These are phyloP conservation scores for Chrysotoxum bicinctum DNA, from an alignment of 2,888 invertebrate genomes.

Conservation along the genomic window DNA sequence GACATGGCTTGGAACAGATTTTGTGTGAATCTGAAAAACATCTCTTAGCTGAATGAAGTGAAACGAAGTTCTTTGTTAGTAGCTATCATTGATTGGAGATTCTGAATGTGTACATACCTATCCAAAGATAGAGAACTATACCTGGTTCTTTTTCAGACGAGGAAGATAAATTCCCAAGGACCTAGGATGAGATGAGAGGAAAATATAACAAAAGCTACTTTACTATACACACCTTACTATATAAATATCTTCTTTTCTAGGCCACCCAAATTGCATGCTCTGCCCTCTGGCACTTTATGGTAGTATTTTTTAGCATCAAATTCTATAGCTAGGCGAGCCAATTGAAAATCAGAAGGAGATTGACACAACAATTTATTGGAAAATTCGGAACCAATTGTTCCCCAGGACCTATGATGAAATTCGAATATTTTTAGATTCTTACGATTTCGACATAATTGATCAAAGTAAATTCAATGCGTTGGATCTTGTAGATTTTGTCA, in stretches of 20 bases:
- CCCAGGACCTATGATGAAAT: background rate
- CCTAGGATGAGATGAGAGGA: background rate
- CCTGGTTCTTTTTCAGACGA: background rate
- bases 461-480: too few species aligned
- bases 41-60: constrained; percentile 39
- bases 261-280: constrained; percentile 1
- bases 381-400: background rate
- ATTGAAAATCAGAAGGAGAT: background rate
- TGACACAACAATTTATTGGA: constrained; percentile 8
- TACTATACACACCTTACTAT: background rate
- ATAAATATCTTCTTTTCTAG: background rate
- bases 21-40: constrained; percentile 36
- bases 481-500: too few species aligned
- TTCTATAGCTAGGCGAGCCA: background rate
- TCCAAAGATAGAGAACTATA: background rate
- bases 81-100: constrained; percentile 36
- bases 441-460: too few species aligned
- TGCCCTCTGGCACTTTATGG: constrained; percentile 1
- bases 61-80: constrained; percentile 50
- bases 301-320: background rate
- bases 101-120: constrained; percentile 2
- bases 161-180: constrained; percentile 21
- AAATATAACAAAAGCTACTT: constrained; percentile 10
- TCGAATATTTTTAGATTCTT: background rate
- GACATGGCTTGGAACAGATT: constrained; percentile 33